phyloP scores from a whole-genome alignment of 2,888 invertebrate species.

The Eristalis intricaria region DNA sequence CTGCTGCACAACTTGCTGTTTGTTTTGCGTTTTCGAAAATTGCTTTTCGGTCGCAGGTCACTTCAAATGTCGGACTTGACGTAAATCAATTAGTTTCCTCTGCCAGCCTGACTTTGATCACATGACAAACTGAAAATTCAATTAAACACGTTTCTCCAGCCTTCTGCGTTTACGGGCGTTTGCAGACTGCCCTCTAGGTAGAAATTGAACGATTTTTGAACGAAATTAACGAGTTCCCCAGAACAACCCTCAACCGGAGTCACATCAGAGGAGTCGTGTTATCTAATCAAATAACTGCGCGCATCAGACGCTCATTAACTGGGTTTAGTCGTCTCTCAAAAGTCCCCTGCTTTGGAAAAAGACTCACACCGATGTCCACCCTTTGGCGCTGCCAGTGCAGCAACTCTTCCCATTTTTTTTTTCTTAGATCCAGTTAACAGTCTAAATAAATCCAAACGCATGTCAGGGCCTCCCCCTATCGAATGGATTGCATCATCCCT shows the following conservation, averaged over 20 bases:
- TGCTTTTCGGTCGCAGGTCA: too few relatives aligned
- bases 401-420: constrained; percentile 36
- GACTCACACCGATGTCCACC: constrained; percentile 25
- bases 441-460: constrained; percentile 55
- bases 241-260: neutral
- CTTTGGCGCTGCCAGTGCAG: constrained; percentile 52
- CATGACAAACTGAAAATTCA: too few relatives aligned
- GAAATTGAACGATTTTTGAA: too few relatives aligned
- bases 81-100: too few relatives aligned
- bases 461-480: constrained; percentile 16
- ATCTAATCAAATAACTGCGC: constrained; percentile 8
- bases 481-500: constrained; percentile 13
- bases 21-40: too few relatives aligned
- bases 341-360: neutral
- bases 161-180: too few relatives aligned
- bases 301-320: constrained; percentile 16
- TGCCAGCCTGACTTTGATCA: too few relatives aligned
- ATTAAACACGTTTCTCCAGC: too few relatives aligned
- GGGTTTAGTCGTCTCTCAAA: constrained; percentile 2
- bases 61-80: too few relatives aligned
- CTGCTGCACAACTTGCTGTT: too few relatives aligned
- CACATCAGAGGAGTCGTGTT: neutral
- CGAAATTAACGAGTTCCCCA: neutral
- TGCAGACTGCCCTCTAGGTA: too few relatives aligned
- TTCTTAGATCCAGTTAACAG: constrained; percentile 65